Percentiles rank a stretch among this genome's conserved stretches.
These are phyloP conservation scores for Cygnus buccinator DNA, from an alignment of 2,113 vertebrate species.

Conservation along the genomic window DNA sequence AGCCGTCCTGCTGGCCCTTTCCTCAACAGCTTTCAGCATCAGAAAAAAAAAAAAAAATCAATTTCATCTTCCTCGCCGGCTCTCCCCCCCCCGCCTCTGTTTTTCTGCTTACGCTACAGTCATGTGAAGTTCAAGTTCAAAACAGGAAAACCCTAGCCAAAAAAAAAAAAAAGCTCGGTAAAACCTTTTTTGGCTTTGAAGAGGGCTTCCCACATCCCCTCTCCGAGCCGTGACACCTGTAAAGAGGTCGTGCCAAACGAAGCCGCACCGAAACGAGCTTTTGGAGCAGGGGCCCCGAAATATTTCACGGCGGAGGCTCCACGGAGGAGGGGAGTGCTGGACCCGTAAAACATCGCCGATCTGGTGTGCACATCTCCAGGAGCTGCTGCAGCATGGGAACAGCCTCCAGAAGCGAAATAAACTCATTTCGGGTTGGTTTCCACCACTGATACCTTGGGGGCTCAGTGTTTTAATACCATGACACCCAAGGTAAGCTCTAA, in stretches of 20 bases:
- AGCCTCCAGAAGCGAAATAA: neutral
- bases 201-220: neutral
- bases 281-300: neutral
- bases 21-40: neutral
- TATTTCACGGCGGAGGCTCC: accelerated
- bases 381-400: neutral
- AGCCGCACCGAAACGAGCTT: accelerated
- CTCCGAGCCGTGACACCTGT: neutral
- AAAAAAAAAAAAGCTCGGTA: neutral
- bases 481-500: neutral
- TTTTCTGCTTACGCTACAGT: neutral
- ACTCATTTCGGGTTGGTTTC: neutral
- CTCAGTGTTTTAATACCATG: neutral
- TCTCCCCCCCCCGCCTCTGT: neutral
- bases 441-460: neutral
- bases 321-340: neutral
- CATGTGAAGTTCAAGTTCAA: neutral
- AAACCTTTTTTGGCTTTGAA: neutral
- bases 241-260: neutral
- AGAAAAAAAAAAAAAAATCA: neutral
- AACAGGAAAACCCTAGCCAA: constrained; percentile 47
- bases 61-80: neutral
- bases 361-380: neutral
- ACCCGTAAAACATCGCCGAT: neutral
- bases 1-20: neutral